Conservation (phyloP, 1,140 invertebrate species). For the Eumeta japonica region DNA sequence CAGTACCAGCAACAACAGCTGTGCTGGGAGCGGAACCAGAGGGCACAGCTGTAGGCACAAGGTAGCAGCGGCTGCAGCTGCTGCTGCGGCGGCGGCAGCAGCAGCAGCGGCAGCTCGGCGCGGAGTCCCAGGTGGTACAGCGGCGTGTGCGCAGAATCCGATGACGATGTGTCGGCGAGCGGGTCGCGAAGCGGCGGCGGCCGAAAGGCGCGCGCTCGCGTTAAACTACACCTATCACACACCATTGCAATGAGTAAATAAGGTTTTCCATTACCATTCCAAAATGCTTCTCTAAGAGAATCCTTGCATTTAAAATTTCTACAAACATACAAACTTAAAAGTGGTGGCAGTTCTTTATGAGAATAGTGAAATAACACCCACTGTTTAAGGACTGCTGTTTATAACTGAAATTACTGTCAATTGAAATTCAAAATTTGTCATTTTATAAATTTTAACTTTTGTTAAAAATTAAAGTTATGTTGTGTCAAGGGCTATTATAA, state of each 20-base stretch:
- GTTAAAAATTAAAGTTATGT: no score
- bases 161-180: slow-evolving; percentile 44
- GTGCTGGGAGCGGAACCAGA: slow-evolving; percentile 19
- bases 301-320: no score
- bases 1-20: slow-evolving; percentile 4
- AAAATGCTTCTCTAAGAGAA: no score
- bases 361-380: no score
- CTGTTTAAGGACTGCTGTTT: no score
- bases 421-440: no score
- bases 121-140: slow-evolving; percentile 22
- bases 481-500: no score
- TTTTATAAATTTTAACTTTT: no score
- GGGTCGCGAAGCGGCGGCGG: slow-evolving; percentile 45
- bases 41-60: slow-evolving; percentile 20
- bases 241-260: neutral
- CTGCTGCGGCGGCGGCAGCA: slow-evolving; percentile 28
- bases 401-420: no score
- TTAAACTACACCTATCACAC: slow-evolving; percentile 6
- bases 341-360: no score
- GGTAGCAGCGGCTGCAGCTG: slow-evolving; percentile 23
- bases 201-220: slow-evolving; percentile 13
- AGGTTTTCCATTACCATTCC: no score
- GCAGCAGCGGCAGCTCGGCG: slow-evolving; percentile 13
- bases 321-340: no score
- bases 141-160: slow-evolving; percentile 41